These are phyloP conservation scores for Microctenopoma steveboyesi DNA, from an alignment of 2,797 vertebrate species.

Conservation along the genomic window DNA sequence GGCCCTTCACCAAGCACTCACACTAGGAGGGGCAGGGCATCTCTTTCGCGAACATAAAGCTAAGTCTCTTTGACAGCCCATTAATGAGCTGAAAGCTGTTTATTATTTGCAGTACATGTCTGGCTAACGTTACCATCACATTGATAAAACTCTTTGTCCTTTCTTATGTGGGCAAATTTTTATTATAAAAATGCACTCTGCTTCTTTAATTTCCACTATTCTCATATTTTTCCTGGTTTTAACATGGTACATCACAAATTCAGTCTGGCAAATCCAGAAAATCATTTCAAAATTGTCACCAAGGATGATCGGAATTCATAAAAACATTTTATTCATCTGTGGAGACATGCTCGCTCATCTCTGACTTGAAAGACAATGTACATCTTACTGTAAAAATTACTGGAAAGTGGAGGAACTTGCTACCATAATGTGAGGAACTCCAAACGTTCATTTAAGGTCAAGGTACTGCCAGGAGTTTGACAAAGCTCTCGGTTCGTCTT, in stretches of 20 bases:
- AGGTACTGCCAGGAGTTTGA: slow-evolving; percentile 56
- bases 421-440: slow-evolving; percentile 54
- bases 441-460: slow-evolving; percentile 65
- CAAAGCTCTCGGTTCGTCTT: slow-evolving; percentile 63
- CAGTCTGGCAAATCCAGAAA: slow-evolving; percentile 3
- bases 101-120: slow-evolving; percentile 48
- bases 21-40: slow-evolving; percentile 68
- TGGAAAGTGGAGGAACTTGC: slow-evolving; percentile 43
- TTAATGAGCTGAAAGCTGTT: slow-evolving; percentile 60
- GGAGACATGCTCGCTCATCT: slow-evolving; percentile 40
- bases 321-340: slow-evolving; percentile 29
- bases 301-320: slow-evolving; percentile 24
- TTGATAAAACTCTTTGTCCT: slow-evolving; percentile 29
- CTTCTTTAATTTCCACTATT: not conserved
- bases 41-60: slow-evolving; percentile 61
- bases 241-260: not conserved
- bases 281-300: slow-evolving; percentile 20
- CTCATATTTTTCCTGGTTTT: not conserved
- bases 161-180: not conserved
- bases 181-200: too few relatives aligned
- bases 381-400: slow-evolving; percentile 53
- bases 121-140: slow-evolving; percentile 31
- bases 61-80: slow-evolving; percentile 54
- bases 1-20: slow-evolving; percentile 61
- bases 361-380: slow-evolving; percentile 37